These are phyloP conservation scores for Trichogramma pretiosum DNA, from an alignment of 1,140 invertebrate genomes.

Conservation along the genomic window DNA sequence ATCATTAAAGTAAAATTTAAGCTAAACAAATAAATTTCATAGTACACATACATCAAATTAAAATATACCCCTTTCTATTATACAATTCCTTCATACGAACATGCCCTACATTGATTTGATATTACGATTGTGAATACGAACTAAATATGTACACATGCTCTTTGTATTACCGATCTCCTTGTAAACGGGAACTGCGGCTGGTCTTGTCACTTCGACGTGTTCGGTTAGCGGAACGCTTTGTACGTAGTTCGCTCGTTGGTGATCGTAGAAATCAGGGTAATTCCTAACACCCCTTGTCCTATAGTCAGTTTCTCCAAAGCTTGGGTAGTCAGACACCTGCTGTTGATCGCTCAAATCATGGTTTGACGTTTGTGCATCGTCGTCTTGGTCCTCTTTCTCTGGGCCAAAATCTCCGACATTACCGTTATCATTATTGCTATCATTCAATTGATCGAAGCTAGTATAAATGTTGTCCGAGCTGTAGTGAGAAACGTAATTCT, in stretches of 20 bases:
- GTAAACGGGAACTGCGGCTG: constrained; percentile 59
- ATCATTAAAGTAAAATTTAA: too few species aligned
- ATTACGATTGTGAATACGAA: too few species aligned
- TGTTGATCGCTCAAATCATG: constrained; percentile 17
- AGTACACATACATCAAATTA: too few species aligned
- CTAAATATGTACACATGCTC: background rate
- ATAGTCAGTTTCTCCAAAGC: constrained; percentile 10
- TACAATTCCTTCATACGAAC: too few species aligned
- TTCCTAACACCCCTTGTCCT: too few species aligned
- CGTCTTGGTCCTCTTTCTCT: constrained; percentile 14
- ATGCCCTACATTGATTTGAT: too few species aligned
- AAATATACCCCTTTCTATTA: too few species aligned
- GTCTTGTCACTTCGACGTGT: constrained; percentile 63
- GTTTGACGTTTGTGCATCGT: constrained; percentile 7
- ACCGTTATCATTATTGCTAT: constrained; percentile 10
- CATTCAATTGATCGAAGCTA: constrained; percentile 19
- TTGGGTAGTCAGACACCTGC: constrained; percentile 8
- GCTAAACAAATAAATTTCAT: too few species aligned
- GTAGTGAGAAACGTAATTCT: constrained; percentile 21
- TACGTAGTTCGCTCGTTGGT: constrained; percentile 30
- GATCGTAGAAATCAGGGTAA: constrained; percentile 18
- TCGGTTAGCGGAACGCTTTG: constrained; percentile 55
- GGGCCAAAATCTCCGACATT: too few species aligned
- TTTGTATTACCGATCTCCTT: constrained; percentile 55
- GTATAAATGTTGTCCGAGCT: constrained; percentile 4